Evolutionary conservation across 2,797 vertebrate species (phyloP).

Genomic region (Molossus molossus): DNA sequence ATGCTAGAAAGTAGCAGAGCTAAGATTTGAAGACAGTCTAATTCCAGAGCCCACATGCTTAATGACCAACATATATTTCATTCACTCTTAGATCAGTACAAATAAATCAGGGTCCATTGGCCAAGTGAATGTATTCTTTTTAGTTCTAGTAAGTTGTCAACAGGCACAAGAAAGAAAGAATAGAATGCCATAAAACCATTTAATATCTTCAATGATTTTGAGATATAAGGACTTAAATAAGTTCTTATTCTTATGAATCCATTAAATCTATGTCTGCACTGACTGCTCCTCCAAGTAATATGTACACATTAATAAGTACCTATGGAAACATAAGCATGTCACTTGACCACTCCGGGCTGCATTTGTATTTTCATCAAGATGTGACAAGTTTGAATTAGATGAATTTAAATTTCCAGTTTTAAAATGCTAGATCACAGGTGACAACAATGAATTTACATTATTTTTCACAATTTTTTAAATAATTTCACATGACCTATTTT

Average conservation of each 20-base stretch:
- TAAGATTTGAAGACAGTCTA: not conserved
- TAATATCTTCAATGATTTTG: slow-evolving; percentile 25
- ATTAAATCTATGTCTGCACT: not conserved
- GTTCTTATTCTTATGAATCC: not conserved
- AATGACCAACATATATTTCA: slow-evolving; percentile 47
- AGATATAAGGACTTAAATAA: slow-evolving; percentile 29
- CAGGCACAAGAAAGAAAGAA: not conserved
- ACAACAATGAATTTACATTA: not conserved
- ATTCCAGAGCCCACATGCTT: not conserved
- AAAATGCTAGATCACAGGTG: not conserved
- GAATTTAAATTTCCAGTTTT: slow-evolving; percentile 42
- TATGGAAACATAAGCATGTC: not conserved
- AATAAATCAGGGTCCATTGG: not conserved
- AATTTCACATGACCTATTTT: not conserved
- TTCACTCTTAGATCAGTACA: not conserved
- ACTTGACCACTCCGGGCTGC: not conserved
- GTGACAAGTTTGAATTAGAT: not conserved
- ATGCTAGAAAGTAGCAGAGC: not conserved
- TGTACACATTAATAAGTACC: not conserved
- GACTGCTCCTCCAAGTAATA: not conserved
- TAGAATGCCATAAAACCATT: slow-evolving; percentile 34
- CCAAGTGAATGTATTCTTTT: not conserved
- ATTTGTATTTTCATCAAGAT: slow-evolving; percentile 48
- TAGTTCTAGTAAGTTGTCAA: slow-evolving; percentile 61
- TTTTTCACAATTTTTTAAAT: not conserved